phyloP scores from a whole-genome alignment of 1,140 invertebrate genomes.

The Anthonomus grandis region DNA sequence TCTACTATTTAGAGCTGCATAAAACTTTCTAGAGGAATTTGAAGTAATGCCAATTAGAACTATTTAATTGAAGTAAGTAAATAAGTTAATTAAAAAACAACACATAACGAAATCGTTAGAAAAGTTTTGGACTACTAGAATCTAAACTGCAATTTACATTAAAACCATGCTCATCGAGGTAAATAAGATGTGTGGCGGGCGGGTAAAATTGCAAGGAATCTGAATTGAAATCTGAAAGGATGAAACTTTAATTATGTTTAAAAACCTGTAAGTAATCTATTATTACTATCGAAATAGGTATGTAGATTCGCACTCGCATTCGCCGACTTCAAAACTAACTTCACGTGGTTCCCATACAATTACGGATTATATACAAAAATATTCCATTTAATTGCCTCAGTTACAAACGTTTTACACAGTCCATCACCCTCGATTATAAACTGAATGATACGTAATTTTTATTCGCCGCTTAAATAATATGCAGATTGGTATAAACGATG shows the following conservation, averaged over 20 bases:
- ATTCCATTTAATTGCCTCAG: constrained; percentile 29
- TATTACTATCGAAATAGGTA: constrained; percentile 38
- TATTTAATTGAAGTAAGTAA: too few relatives aligned
- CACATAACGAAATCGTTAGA: too few relatives aligned
- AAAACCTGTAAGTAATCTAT: constrained; percentile 38
- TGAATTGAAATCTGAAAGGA: constrained; percentile 37
- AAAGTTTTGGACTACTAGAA: too few relatives aligned
- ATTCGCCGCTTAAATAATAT: constrained; percentile 8
- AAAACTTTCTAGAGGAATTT: too few relatives aligned
- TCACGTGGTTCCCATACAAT: constrained; percentile 36
- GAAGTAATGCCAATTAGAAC: too few relatives aligned
- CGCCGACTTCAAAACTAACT: constrained; percentile 32
- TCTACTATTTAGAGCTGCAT: too few relatives aligned
- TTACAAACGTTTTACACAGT: constrained; percentile 30
- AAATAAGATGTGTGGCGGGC: too few relatives aligned
- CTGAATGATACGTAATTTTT: constrained; percentile 33
- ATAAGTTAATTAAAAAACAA: too few relatives aligned
- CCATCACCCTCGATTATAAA: constrained; percentile 25
- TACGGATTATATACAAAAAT: constrained; percentile 32
- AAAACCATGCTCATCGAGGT: too few relatives aligned
- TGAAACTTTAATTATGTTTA: constrained; percentile 38
- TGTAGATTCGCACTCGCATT: constrained; percentile 33
- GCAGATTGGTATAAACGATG: constrained; percentile 4
- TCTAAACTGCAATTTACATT: too few relatives aligned
- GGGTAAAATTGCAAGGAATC: constrained; percentile 39